Percentiles rank a stretch among this genome's conserved stretches.
These are phyloP conservation scores for Noturus placidus DNA, from an alignment of 2,113 vertebrate genomes.

Conservation along the genomic window DNA sequence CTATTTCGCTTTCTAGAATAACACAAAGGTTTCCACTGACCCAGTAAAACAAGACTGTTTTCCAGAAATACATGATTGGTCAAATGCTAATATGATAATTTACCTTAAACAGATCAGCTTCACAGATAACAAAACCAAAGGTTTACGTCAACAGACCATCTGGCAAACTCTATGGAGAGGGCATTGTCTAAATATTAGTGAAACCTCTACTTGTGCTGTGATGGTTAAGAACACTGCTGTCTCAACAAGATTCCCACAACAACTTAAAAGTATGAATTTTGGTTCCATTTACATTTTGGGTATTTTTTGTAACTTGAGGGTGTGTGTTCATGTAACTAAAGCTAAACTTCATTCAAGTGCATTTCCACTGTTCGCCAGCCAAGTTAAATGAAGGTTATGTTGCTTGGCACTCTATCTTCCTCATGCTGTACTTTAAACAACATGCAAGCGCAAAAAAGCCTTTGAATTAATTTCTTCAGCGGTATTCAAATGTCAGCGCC, in stretches of 20 bases:
- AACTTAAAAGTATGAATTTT: slow-evolving; percentile 30
- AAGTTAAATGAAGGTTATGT: slow-evolving; percentile 65
- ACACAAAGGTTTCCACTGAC: neutral
- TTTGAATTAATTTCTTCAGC: slow-evolving; percentile 46
- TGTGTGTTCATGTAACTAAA: slow-evolving; percentile 41
- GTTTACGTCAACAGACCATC: slow-evolving; percentile 18
- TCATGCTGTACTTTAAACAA: slow-evolving; percentile 43
- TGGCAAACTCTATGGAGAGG: neutral
- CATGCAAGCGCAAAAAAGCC: slow-evolving; percentile 44
- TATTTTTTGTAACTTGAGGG: slow-evolving; percentile 46
- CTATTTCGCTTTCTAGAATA: neutral
- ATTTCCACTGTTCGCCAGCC: slow-evolving; percentile 61
- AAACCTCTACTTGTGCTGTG: slow-evolving; percentile 21
- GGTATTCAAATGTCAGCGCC: slow-evolving; percentile 40
- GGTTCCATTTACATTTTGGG: slow-evolving; percentile 37
- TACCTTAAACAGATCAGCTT: slow-evolving; percentile 20
- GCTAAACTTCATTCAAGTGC: slow-evolving; percentile 50
- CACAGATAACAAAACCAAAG: slow-evolving; percentile 7
- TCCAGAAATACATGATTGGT: neutral
- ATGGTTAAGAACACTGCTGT: neutral
- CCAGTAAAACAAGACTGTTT: neutral
- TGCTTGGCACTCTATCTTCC: slow-evolving; percentile 60
- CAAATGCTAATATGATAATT: slow-evolving; percentile 23
- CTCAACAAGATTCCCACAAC: neutral
- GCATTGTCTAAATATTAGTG: slow-evolving; percentile 47